These are phyloP conservation scores for Hyaena hyaena DNA, from an alignment of 2,113 vertebrate genomes.

Conservation along the genomic window DNA sequence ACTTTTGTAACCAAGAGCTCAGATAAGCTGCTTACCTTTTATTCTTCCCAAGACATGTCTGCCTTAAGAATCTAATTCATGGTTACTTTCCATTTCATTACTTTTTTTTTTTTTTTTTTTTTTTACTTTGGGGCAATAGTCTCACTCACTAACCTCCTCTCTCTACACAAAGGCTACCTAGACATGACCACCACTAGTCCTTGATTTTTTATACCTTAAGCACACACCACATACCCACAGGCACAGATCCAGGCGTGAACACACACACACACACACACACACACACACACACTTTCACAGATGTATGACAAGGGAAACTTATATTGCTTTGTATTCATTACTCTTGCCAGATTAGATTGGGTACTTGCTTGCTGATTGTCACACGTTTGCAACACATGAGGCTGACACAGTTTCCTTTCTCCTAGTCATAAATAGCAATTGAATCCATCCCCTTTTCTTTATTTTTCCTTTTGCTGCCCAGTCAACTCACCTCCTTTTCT, in stretches of 20 bases:
- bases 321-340: background rate
- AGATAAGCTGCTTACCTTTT: background rate
- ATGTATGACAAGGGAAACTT: background rate
- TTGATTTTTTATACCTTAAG: background rate
- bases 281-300: background rate
- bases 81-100: background rate
- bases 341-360: background rate
- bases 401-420: background rate
- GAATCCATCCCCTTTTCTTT: background rate
- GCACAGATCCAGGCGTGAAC: too few species aligned
- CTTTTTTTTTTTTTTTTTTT: background rate
- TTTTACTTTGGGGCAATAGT: background rate
- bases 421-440: background rate
- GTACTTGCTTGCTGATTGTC: background rate
- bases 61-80: background rate
- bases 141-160: background rate
- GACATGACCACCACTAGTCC: background rate
- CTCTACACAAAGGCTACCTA: background rate
- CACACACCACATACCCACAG: background rate
- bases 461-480: background rate
- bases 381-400: background rate
- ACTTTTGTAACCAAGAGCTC: background rate
- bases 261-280: too few species aligned
- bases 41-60: background rate
- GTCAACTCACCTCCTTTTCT: background rate